These are phyloP conservation scores for Cryptosula pallasiana DNA, from an alignment of 2,888 invertebrate species.

Conservation along the genomic window DNA sequence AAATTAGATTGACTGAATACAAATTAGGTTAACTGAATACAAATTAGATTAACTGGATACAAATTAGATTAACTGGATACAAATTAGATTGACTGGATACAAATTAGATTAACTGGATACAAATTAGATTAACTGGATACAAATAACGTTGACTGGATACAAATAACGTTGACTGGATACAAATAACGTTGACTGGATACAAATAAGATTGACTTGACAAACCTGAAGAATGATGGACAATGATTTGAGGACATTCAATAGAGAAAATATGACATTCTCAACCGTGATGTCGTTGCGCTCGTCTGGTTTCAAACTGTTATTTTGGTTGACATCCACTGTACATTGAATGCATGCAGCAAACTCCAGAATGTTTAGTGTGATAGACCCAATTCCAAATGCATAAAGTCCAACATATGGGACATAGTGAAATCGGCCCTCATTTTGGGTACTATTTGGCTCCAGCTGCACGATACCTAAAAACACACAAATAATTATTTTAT, in stretches of 20 bases:
- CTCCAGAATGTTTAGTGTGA: not conserved
- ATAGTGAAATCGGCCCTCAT: not conserved
- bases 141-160: no score
- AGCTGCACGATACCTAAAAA: not conserved
- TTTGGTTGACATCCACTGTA: not conserved
- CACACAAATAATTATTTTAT: not conserved
- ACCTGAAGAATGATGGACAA: constrained; percentile 14
- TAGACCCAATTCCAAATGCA: constrained; percentile 11
- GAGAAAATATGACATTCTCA: no score
- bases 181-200: not conserved
- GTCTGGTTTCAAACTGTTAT: not conserved
- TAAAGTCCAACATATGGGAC: constrained; percentile 16
- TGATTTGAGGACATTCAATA: constrained; percentile 6
- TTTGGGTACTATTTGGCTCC: not conserved
- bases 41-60: no score
- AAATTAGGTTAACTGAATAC: no score
- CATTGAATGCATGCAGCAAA: not conserved
- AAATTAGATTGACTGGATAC: no score
- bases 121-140: no score
- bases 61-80: no score
- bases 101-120: no score
- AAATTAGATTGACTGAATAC: no score
- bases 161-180: not conserved
- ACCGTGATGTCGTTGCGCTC: no score
- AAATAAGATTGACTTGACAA: not conserved